phyloP scores from a whole-genome alignment of 2,888 invertebrate genomes.

The Masnerella sp. region DNA sequence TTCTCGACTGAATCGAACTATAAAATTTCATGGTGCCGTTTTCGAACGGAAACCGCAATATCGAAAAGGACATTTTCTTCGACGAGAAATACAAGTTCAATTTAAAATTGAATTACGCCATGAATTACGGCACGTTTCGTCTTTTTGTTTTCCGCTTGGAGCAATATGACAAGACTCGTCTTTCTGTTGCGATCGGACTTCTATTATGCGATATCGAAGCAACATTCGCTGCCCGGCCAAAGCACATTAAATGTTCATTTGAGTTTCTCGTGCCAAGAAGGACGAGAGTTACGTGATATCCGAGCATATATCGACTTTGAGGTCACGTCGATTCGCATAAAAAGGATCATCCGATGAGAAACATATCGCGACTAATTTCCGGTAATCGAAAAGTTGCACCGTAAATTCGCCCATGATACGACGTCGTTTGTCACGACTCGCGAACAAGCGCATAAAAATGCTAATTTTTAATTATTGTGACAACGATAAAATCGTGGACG shows the following conservation, averaged over 20 bases:
- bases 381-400: conserved; percentile 22
- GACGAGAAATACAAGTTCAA: conserved; percentile 46
- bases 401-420: conserved; percentile 1
- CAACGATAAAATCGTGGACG: not conserved
- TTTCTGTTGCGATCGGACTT: conserved; percentile 35
- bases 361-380: conserved; percentile 45
- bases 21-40: conserved; percentile 34
- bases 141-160: conserved; percentile 27
- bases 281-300: conserved; percentile 41
- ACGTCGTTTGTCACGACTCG: conserved; percentile 4
- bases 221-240: conserved; percentile 39
- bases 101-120: conserved; percentile 50
- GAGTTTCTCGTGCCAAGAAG: conserved; percentile 55
- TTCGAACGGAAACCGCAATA: conserved; percentile 34
- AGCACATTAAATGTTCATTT: conserved; percentile 55
- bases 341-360: conserved; percentile 34
- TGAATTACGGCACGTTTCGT: conserved; percentile 31
- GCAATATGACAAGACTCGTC: conserved; percentile 41
- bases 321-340: conserved; percentile 50
- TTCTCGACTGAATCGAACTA: conserved; percentile 12
- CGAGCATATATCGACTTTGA: conserved; percentile 37
- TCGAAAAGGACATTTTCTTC: conserved; percentile 40
- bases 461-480: conserved; percentile 7
- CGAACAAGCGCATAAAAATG: conserved; percentile 1
- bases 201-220: conserved; percentile 50